Conservation (phyloP, 2,797 vertebrate genomes). For the Thamnophis elegans region DNA sequence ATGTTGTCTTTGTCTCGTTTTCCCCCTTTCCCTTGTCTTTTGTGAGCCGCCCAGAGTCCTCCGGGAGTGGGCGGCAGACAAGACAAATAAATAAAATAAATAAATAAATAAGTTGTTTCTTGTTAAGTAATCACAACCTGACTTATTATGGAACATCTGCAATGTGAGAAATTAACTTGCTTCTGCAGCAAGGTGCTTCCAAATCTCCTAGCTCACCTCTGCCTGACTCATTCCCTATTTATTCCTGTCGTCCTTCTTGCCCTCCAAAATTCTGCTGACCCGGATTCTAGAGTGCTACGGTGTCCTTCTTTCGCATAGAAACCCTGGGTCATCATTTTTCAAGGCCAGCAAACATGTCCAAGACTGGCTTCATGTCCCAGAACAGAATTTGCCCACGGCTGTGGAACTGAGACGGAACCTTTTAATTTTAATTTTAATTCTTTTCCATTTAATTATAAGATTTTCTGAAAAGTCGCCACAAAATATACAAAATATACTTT, state of each 20-base stretch:
- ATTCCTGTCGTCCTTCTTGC: neutral
- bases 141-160: neutral
- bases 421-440: neutral
- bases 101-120: no score
- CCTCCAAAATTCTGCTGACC: neutral
- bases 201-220: neutral
- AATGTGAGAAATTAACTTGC: neutral
- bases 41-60: no score
- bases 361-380: neutral
- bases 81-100: no score
- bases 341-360: neutral
- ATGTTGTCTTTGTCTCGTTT: no score
- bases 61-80: no score
- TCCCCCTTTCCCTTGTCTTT: no score
- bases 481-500: neutral
- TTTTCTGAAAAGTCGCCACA: neutral
- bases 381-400: neutral
- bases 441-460: constrained; percentile 3
- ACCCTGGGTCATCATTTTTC: neutral
- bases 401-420: no score
- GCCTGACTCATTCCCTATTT: neutral
- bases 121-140: neutral
- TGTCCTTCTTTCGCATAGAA: neutral
- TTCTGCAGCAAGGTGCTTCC: neutral
- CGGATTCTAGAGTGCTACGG: neutral